Conservation (phyloP, 2,113 vertebrate genomes). For the Procavia capensis region DNA sequence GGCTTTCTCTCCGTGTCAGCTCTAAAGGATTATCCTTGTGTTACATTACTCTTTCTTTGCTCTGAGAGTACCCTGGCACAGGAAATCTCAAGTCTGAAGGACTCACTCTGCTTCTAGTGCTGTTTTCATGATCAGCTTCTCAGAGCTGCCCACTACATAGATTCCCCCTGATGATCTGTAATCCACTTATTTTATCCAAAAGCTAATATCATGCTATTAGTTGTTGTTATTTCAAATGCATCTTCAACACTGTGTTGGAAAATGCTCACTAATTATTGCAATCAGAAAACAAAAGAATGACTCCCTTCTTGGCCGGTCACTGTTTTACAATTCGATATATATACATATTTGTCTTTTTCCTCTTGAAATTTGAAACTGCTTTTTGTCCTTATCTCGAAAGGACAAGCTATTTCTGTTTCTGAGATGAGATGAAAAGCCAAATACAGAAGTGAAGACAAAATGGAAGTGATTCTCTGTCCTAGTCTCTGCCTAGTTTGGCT, state of each 20-base stretch:
- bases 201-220: background rate
- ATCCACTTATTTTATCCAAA: constrained; percentile 40
- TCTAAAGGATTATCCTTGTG: no score
- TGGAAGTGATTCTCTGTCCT: background rate
- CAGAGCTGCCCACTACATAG: background rate
- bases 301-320: background rate
- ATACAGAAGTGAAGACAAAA: background rate
- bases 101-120: no score
- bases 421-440: background rate
- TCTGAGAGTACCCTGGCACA: no score
- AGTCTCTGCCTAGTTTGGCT: background rate
- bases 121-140: no score
- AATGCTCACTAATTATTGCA: background rate
- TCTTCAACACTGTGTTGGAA: background rate
- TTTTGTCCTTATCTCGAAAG: background rate
- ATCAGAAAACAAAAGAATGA: constrained; percentile 11
- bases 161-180: background rate
- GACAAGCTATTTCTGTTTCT: constrained; percentile 7
- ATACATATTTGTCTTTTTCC: no score
- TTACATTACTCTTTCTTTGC: no score
- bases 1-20: no score
- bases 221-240: constrained; percentile 14
- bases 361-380: background rate
- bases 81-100: no score
- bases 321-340: constrained; percentile 6